phyloP scores from a whole-genome alignment of 2,113 vertebrate genomes.

The Polypterus senegalus region DNA sequence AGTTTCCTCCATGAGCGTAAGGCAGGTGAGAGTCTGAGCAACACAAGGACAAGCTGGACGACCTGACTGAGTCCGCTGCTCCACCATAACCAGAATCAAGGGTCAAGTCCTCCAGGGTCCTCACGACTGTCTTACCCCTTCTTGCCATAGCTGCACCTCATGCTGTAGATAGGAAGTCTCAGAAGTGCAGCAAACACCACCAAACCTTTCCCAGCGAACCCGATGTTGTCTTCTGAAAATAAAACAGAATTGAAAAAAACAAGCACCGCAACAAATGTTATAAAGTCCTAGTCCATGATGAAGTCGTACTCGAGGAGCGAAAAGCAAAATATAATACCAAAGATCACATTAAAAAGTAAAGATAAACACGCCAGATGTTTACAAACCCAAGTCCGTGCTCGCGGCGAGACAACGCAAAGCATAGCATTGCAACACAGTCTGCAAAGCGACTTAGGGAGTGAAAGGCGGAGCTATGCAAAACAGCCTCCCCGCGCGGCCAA shows the following conservation, averaged over 20 bases:
- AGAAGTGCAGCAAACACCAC: slow-evolving; percentile 25
- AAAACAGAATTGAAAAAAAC: too few species aligned
- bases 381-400: neutral
- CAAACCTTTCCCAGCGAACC: slow-evolving; percentile 14
- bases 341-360: too few species aligned
- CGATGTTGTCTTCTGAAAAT: neutral
- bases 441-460: slow-evolving; percentile 5
- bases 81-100: slow-evolving; percentile 98
- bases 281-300: too few species aligned
- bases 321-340: too few species aligned
- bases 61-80: slow-evolving; percentile 89
- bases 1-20: slow-evolving; percentile 73
- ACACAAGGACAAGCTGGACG: slow-evolving; percentile 93
- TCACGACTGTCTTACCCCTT: slow-evolving; percentile 79
- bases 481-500: slow-evolving; percentile 2
- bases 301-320: too few species aligned
- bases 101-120: slow-evolving; percentile 95
- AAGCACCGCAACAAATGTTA: too few species aligned
- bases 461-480: slow-evolving; percentile 12
- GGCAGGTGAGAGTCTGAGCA: slow-evolving; percentile 81
- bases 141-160: slow-evolving; percentile 89
- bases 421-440: slow-evolving; percentile 12
- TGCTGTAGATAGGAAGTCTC: slow-evolving; percentile 60
- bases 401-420: neutral
- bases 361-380: too few species aligned